Conservation (phyloP, 2,888 invertebrate genomes). For the Agonopterix heracliana region DNA sequence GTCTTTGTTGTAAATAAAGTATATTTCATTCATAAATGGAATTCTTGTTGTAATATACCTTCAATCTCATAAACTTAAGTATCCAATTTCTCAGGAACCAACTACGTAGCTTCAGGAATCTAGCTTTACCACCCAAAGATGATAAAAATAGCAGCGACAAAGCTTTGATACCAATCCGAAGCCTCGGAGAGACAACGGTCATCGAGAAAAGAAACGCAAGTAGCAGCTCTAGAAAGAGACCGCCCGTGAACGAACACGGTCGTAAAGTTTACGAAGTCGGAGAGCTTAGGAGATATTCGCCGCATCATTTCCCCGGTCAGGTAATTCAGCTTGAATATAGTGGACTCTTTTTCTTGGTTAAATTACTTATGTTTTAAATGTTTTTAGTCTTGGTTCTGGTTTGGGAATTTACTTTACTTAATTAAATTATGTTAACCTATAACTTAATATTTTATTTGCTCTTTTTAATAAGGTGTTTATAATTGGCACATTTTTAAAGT, state of each 20-base stretch:
- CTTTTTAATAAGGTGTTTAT: no score
- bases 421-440: neutral
- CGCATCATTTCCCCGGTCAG: constrained; percentile 51
- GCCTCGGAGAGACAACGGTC: constrained; percentile 5
- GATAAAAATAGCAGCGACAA: constrained; percentile 13
- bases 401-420: neutral
- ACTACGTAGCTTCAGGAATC: constrained; percentile 19
- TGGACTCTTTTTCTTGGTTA: constrained; percentile 9
- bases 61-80: no score
- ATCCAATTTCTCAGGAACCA: constrained; percentile 17
- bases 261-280: constrained; percentile 26
- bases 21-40: no score
- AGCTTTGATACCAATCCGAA: constrained; percentile 5
- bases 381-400: neutral
- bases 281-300: constrained; percentile 48
- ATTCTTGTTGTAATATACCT: no score
- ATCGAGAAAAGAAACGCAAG: constrained; percentile 18
- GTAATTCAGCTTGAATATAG: constrained; percentile 28
- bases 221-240: constrained; percentile 25
- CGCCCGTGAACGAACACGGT: constrained; percentile 34
- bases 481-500: no score
- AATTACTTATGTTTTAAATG: constrained; percentile 6
- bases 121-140: constrained; percentile 16
- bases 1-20: no score
- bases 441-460: neutral